Conservation (phyloP, 2,797 vertebrate genomes). For the Silurus aristotelis region DNA sequence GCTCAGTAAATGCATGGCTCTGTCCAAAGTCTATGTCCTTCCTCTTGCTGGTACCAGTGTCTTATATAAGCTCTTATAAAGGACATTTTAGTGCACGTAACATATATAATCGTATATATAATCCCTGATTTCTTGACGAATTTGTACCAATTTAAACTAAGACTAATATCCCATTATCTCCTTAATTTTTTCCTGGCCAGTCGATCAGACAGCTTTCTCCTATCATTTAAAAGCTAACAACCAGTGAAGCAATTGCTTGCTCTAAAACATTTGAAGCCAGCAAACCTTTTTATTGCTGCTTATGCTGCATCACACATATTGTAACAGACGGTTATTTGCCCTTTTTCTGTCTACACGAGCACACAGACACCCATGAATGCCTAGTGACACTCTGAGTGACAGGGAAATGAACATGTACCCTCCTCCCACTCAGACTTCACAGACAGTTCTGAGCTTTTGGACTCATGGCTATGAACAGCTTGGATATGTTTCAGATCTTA, state of each 20-base stretch:
- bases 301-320: not conserved
- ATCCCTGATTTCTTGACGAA: not conserved
- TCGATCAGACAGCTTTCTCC: not conserved
- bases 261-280: not conserved
- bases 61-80: not conserved
- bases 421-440: not conserved
- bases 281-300: not conserved
- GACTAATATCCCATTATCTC: not conserved
- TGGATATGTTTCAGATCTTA: not conserved
- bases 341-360: not conserved
- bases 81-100: not conserved
- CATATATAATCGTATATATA: not conserved
- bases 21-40: too few species aligned
- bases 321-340: not conserved
- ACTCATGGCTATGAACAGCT: not conserved
- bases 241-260: not conserved
- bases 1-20: too few species aligned
- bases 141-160: not conserved
- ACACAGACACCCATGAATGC: not conserved
- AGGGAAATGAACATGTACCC: not conserved
- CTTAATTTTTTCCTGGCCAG: not conserved
- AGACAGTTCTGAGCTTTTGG: not conserved
- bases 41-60: not conserved
- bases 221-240: not conserved
- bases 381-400: not conserved